Evolutionary conservation across 2,797 vertebrate species (phyloP), one percentile per base, ranked within the genome.

Genomic region (Myotis daubentonii): DNA sequence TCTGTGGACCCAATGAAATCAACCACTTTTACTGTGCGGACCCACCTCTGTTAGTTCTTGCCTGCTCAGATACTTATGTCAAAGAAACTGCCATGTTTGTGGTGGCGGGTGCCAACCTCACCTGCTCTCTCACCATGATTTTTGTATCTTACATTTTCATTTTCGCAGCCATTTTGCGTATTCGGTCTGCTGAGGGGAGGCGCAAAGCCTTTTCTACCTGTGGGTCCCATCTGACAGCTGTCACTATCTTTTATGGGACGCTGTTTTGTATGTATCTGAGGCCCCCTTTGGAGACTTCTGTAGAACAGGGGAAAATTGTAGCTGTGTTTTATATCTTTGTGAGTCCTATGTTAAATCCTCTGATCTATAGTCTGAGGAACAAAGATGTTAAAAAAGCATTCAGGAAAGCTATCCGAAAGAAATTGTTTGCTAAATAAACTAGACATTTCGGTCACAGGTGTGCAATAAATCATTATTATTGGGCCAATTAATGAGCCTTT

Each of bases 291-390:
- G 90, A 95, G 30, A 23, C 93, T 23, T 97, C 95, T 25, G 92
- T 97, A 16, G 87, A 95, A 25, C 94, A 96, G 28, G 94, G 95
- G 2, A 98, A 98, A 96, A 70, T 97, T 19, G 78, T 94, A 0
- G 98, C 97, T 51, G 93, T 98, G 13, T 98, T 98, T 93, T 98
- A 98, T 62, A 95, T 96, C 1, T 96, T 98, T 91, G 75, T 96
- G 70, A 97, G 97, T 36, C 97, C 97, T 10, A 91, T 98, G 94
- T 55, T 98, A 78, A 98, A 98, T 41, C 97, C 97, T 23, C 86
- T 98, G 8, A 97, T 98, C 71, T 97, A 97, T 7, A 97, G 97
- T 15, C n/a, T 98, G 11, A 87, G 94, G 10, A 97, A 98, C 70
- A 98, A 97, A 84, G 97, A 98, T 68, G 97, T 97, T 13, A 97